phyloP scores from a whole-genome alignment of 2,113 vertebrate species.

The Centropristis striata region DNA sequence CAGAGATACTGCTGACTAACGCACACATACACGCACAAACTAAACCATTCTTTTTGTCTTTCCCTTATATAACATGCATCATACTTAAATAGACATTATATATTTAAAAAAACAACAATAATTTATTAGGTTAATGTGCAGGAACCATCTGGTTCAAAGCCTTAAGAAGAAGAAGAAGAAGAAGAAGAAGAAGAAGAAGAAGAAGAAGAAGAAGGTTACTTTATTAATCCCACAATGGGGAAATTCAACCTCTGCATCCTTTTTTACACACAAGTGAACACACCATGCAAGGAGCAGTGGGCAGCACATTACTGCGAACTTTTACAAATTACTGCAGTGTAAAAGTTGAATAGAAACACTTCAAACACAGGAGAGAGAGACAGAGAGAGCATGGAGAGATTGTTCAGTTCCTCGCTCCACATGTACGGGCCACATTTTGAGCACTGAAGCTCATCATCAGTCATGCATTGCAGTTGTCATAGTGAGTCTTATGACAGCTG shows the following conservation, averaged over 20 bases:
- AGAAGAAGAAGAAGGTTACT: too few species aligned
- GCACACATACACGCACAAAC: constrained; percentile 9
- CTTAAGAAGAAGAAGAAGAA: too few species aligned
- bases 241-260: too few species aligned
- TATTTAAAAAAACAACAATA: not conserved
- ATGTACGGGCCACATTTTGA: not conserved
- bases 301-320: too few species aligned
- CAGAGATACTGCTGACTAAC: constrained; percentile 42
- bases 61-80: too few species aligned
- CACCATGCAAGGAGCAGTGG: too few species aligned
- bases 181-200: too few species aligned
- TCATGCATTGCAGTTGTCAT: not conserved
- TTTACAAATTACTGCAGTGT: not conserved
- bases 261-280: too few species aligned
- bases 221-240: too few species aligned
- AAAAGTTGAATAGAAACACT: not conserved
- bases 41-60: too few species aligned
- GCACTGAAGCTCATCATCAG: not conserved
- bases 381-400: not conserved
- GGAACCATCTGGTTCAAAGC: not conserved
- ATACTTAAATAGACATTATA: too few species aligned
- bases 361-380: not conserved
- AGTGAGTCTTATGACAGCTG: not conserved
- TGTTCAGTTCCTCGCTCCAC: not conserved
- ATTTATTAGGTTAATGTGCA: not conserved